These are phyloP conservation scores for Nycticorax nycticorax DNA, from an alignment of 2,113 vertebrate genomes.

Conservation along the genomic window DNA sequence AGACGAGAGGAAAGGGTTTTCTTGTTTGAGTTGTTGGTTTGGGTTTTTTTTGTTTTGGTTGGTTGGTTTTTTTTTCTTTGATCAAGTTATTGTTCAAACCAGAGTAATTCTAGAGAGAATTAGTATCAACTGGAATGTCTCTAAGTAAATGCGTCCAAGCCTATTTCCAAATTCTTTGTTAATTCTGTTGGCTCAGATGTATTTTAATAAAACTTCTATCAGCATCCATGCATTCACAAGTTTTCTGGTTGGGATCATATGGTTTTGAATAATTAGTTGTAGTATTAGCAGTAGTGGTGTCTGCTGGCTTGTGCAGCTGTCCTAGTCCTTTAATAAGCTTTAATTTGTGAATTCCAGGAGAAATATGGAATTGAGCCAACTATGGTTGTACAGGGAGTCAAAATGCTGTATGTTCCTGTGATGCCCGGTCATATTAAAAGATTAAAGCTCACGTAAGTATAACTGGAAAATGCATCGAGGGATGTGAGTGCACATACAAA, in stretches of 20 bases:
- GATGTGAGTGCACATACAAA: neutral
- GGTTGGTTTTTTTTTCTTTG: neutral
- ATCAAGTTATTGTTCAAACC: neutral
- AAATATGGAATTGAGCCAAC: conserved; percentile 95
- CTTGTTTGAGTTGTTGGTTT: neutral
- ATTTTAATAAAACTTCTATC: neutral
- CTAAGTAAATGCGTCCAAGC: neutral
- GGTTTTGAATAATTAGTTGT: neutral
- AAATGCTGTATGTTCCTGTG: conserved; percentile 98
- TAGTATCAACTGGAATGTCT: neutral
- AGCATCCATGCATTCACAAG: neutral
- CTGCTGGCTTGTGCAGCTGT: neutral
- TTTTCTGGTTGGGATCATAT: neutral
- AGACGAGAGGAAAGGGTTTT: neutral
- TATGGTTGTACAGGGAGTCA: conserved; percentile 97
- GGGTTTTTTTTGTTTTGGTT: neutral
- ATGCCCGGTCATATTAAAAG: conserved; percentile 97
- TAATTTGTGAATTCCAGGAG: conserved; percentile 79
- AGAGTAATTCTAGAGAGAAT: neutral
- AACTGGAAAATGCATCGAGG: neutral
- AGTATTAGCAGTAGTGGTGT: neutral
- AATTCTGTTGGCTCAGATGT: neutral
- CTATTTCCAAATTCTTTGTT: neutral
- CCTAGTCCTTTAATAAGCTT: neutral
- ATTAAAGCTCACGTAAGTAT: conserved; percentile 93